These are phyloP conservation scores for Gasterosteus aculeatus DNA, from an alignment of 2,113 vertebrate genomes.

Conservation along the genomic window DNA sequence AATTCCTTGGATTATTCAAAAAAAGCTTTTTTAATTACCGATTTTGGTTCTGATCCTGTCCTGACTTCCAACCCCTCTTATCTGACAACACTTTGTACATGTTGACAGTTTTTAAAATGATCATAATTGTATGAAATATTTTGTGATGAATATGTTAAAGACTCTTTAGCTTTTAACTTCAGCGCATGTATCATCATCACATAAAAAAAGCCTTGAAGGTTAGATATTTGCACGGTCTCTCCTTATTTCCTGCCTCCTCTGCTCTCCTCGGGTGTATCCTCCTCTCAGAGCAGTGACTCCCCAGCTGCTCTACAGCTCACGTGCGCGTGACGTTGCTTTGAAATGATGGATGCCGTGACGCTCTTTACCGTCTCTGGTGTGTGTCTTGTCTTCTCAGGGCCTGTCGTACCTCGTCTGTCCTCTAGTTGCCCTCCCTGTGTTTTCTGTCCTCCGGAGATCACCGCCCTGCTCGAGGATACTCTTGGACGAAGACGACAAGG, in stretches of 20 bases:
- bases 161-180: neutral
- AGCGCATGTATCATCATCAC: neutral
- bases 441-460: neutral
- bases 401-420: neutral
- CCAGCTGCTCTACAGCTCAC: too few relatives aligned
- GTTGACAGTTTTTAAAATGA: neutral
- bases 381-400: neutral
- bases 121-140: neutral
- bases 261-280: neutral
- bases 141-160: neutral
- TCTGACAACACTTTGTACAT: neutral
- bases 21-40: neutral
- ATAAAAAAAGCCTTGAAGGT: neutral
- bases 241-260: neutral
- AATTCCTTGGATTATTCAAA: conserved; percentile 6
- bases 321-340: neutral
- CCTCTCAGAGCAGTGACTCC: too few relatives aligned
- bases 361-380: neutral
- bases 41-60: neutral
- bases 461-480: neutral
- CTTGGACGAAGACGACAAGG: neutral
- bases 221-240: neutral
- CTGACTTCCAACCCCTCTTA: neutral
- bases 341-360: neutral
- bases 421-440: neutral